Base-by-base conservation (phyloP, 2,888 invertebrate genomes). In the Polymixis flavicincta region DNA sequence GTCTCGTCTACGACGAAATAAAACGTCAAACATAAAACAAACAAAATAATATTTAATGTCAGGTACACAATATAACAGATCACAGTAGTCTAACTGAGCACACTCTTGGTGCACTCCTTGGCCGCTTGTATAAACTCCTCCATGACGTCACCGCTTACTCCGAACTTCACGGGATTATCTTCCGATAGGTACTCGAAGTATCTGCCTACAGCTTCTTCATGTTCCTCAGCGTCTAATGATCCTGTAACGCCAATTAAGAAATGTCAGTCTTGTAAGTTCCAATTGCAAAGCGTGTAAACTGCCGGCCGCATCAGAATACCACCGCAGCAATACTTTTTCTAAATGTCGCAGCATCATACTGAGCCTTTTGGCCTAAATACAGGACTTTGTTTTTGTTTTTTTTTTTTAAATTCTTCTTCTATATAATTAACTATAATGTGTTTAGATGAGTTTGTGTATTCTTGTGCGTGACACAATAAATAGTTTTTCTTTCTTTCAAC, bases 51-150 rank as follows among this genome's bases (percentile, higher is more conserved):
- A 68, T 88, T 89, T 88, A 89, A 84, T 88, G 76, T 90, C 91
- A 91, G 90, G 87, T 89, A 87, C 83, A 89, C 82, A 84, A 78
- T 80, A 69, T 60, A 83, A 42, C 68, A 86, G 75, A 89, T 89
- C 88, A 90, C 89, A 91, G 88, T 70, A 0, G 11, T 80, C 86
- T 78, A 90, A 32, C 82, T 88, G 14, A 92, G 85, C 52, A 88
- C 85, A 48, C 90, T 92, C 85, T 95, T 96, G 19, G 94, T 95
- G 82, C 85, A 86, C 7, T 93, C 93, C 70, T 90, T 93, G 1
- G 96, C 96, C 0, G 92, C 87, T 60, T 94, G 93, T 0, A 96
- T 89, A 68, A 96, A 95, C 64, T 96, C 95, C 32, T 96, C 95
- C 94, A 96, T 94, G 2, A 93, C 92, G 0, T 95, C 94, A 0